phyloP scores from a whole-genome alignment of 2,888 invertebrate species.

The Beris morrisii region DNA sequence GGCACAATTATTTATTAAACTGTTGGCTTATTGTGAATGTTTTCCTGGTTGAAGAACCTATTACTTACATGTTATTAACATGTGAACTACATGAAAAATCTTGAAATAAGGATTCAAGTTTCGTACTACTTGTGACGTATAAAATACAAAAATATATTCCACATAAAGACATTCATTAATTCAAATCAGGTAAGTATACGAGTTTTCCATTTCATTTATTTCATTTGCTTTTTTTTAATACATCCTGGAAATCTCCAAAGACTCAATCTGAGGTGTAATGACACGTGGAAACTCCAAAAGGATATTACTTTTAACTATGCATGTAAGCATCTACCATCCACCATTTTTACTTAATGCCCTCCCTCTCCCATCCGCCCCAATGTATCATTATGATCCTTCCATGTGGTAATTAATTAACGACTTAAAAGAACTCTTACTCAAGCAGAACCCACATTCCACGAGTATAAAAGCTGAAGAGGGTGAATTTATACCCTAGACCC shows the following conservation, averaged over 20 bases:
- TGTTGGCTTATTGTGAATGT: too few species aligned
- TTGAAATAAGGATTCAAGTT: too few species aligned
- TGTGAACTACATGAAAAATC: too few species aligned
- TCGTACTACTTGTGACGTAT: too few species aligned
- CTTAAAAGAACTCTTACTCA: slow-evolving; percentile 39
- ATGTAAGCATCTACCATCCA: slow-evolving; percentile 1
- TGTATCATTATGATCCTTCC: slow-evolving; percentile 38
- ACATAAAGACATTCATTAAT: too few species aligned
- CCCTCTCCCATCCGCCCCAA: slow-evolving; percentile 20
- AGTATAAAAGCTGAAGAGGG: slow-evolving; percentile 28
- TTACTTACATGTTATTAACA: too few species aligned
- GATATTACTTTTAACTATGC: slow-evolving; percentile 14
- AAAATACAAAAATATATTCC: too few species aligned
- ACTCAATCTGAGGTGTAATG: slow-evolving; percentile 24
- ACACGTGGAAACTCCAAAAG: slow-evolving; percentile 19
- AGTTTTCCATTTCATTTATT: too few species aligned
- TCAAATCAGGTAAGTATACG: too few species aligned
- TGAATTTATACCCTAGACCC: slow-evolving; percentile 30
- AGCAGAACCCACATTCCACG: slow-evolving; percentile 34
- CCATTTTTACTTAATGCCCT: slow-evolving; percentile 6
- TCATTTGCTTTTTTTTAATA: too few species aligned
- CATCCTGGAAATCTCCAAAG: slow-evolving; percentile 13
- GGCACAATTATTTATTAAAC: too few species aligned
- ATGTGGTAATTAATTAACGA: slow-evolving; percentile 39
- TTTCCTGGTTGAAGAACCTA: too few species aligned